Base-by-base conservation (phyloP, 1,140 invertebrate genomes). In the Dreissena polymorpha region DNA sequence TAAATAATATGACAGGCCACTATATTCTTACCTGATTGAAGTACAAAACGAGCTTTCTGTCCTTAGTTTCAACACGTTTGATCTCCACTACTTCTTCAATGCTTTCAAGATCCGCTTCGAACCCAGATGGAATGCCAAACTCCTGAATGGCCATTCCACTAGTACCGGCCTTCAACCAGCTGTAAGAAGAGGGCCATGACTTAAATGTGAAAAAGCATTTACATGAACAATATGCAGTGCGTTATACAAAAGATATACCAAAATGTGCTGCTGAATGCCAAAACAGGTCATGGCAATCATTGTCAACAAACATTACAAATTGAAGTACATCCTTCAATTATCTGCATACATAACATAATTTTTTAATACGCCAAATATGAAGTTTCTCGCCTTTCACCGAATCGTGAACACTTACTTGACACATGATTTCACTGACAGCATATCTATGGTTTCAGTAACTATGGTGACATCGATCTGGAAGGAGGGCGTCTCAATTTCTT, bases 31-130 rank as follows among this genome's bases (percentile, higher is more conserved):
- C 93, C 89, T 92, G 89, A 87, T 97, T 96, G 90, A 97, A 97
- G 89, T 97, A 97, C 16, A 97, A 93, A 27, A 97, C 93, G 50
- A 97, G 94, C 88, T 96, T 95, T 6, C 96, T 96, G 84, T 96
- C 95, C 14, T 95, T 95, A 0, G 95, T 96, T 92, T 97, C 96
- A 0, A 97, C 95, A 86, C 96, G 94, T 91, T 97, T 97, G 3
- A 97, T 95, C 76, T 95, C 94, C 13, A 18, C 25, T 16, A 88
- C 10, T 27, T 72, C 21, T 3, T 74, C 76, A 49, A 91, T 73
- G 51, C 84, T 88, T 23, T 90, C 88, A 6, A 88, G 51, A 79
- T 91, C 89, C 2, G 86, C 86, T 49, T 87, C 86, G 68, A 91
- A 91, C 0, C 90, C 90, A 51, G 87, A 88, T 10, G 90, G 90